phyloP scores from a whole-genome alignment of 2,888 invertebrate species.

The Melanotus villosus region DNA sequence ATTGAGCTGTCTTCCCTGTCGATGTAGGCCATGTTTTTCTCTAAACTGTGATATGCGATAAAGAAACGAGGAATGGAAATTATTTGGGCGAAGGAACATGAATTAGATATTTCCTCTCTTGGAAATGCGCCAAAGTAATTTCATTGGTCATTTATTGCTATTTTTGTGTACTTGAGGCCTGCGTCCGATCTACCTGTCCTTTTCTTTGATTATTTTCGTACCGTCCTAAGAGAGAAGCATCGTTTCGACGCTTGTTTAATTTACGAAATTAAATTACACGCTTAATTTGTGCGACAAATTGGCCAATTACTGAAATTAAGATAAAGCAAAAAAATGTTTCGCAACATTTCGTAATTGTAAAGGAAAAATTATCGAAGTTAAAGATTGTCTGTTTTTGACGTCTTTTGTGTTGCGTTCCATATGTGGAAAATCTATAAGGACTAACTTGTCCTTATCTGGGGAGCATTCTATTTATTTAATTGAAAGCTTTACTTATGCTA shows the following conservation, averaged over 20 bases:
- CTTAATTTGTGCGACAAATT: constrained; percentile 16
- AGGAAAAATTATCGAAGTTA: constrained; percentile 5
- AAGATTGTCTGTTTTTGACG: constrained; percentile 5
- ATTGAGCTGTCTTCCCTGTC: constrained; percentile 1
- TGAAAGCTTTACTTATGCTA: no score
- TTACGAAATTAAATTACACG: constrained; percentile 13
- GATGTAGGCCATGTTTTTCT: not conserved
- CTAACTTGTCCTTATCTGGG: no score
- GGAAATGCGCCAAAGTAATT: constrained; percentile 42
- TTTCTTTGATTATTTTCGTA: not conserved
- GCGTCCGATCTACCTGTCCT: constrained; percentile 4
- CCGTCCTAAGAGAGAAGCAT: not conserved
- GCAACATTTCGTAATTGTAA: not conserved
- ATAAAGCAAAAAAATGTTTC: not conserved
- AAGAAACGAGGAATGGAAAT: constrained; percentile 16
- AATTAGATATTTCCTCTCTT: constrained; percentile 38
- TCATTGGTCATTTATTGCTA: constrained; percentile 40
- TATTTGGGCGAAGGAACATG: constrained; percentile 29
- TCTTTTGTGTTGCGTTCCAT: constrained; percentile 10
- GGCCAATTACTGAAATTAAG: constrained; percentile 13
- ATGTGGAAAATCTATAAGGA: no score
- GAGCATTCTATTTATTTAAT: no score
- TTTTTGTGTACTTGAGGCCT: constrained; percentile 22
- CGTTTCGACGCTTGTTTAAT: not conserved
- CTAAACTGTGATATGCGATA: not conserved